Conservation (phyloP, 2,797 vertebrate genomes). For the Tragopan temminckii region DNA sequence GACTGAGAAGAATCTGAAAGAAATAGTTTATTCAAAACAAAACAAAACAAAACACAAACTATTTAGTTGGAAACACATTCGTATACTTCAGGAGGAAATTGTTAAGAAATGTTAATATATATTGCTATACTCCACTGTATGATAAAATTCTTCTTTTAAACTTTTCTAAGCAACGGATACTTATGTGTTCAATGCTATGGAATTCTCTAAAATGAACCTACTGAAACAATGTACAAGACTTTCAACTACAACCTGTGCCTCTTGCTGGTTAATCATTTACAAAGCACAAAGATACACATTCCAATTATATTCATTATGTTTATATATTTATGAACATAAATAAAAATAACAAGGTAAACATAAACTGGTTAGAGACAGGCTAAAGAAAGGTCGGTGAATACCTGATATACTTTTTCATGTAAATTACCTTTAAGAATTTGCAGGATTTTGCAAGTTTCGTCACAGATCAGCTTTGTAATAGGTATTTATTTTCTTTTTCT, state of each 20-base stretch:
- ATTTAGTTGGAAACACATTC: neutral
- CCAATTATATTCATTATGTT: neutral
- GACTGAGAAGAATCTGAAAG: neutral
- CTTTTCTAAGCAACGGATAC: neutral
- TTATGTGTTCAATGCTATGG: neutral
- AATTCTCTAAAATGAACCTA: neutral
- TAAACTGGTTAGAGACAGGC: neutral
- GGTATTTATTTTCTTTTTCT: too few relatives aligned
- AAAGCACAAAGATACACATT: neutral
- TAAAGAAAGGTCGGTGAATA: neutral
- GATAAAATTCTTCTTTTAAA: neutral
- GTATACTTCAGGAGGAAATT: neutral
- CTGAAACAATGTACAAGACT: neutral
- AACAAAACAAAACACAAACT: rapidly evolving
- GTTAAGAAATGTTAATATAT: neutral
- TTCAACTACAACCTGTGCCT: neutral
- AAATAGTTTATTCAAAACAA: neutral
- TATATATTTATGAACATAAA: neutral
- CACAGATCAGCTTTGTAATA: neutral
- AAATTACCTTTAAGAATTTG: neutral
- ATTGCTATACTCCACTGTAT: neutral
- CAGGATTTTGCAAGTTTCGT: rapidly evolving
- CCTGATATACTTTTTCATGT: rapidly evolving
- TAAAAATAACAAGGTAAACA: neutral
- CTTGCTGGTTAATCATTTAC: neutral